Base-by-base conservation (phyloP, 1,140 invertebrate genomes). In the Ericerus pela region DNA sequence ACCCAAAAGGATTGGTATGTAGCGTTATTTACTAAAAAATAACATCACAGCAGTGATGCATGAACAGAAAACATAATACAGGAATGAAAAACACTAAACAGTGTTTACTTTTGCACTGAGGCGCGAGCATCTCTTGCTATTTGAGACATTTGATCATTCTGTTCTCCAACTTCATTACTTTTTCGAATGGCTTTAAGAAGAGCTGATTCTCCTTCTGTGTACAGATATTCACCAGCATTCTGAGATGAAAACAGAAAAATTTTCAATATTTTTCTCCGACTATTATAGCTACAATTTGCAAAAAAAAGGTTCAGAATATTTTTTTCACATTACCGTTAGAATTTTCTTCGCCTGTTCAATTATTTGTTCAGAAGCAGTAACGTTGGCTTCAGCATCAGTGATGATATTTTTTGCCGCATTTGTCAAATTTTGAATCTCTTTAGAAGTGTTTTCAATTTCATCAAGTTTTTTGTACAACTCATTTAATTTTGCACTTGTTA, bases 111-210 rank as follows among this genome's bases (percentile, higher is more conserved):
- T 60, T 92, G 84, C 1, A 88, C 87, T 2, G 86, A 63, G 12
- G 77, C 68, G 20, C 91, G 75, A 2, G 93, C 88, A 66, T 92
- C 82, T 56, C 87, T 78, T 0, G 93, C 89, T 41, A 95, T 87
- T 14, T 80, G 75, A 1, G 90, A 90, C 85, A 96, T 95, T 62
- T 88, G 81, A 22, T 85, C 76, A 16, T 88, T 94, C 65, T 94
- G 87, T 60, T 90, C 83, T 5, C 91, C 92, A 68, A 90, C 88
- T 68, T 88, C 79, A 38, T 81, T 77, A 0, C 90, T 88, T 36
- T 87, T 79, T 61, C 85, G 80, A 64, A 80, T 76, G 0, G 92
- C 92, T 62, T 84, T 82, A 1, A 76, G 69, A 37, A 95, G 69
- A 0, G 89, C 88, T 22, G 75, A 74, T 20, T 75, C 73, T 2